Evolutionary conservation across 2,113 vertebrate genomes (phyloP).

Genomic region (Chionomys nivalis): DNA sequence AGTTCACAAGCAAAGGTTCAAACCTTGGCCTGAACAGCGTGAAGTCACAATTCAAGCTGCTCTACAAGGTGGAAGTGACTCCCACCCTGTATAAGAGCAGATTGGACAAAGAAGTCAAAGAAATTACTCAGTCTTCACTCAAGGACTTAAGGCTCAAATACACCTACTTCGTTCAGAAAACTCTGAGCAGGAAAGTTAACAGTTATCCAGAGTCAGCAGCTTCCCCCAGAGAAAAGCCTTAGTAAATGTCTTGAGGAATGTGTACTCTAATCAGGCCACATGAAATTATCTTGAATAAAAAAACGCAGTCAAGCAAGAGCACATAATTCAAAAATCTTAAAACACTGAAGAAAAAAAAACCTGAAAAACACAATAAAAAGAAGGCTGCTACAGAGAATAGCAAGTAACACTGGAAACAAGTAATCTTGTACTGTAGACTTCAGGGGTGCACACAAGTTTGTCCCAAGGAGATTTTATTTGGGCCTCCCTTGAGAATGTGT

Average conservation of each 20-base stretch:
- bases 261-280: neutral
- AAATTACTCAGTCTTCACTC: neutral
- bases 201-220: neutral
- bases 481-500: conserved; percentile 8
- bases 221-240: conserved; percentile 27
- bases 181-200: neutral
- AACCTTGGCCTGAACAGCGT: neutral
- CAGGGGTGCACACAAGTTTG: neutral
- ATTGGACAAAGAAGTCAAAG: neutral
- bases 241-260: conserved; percentile 25
- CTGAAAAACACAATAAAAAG: conserved; percentile 33
- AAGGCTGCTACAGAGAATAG: neutral
- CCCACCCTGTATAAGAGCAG: neutral
- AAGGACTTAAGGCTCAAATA: neutral
- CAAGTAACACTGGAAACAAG: neutral
- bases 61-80: neutral
- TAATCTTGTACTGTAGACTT: neutral
- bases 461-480: conserved; percentile 5
- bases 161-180: conserved; percentile 5
- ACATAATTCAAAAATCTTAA: conserved; percentile 26
- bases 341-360: neutral
- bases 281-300: conserved; percentile 22
- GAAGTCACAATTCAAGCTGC: neutral
- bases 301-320: neutral
- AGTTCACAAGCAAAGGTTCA: neutral